Base-by-base conservation (phyloP, 2,113 vertebrate genomes). In the Cryptomyrus ogoouensis region DNA sequence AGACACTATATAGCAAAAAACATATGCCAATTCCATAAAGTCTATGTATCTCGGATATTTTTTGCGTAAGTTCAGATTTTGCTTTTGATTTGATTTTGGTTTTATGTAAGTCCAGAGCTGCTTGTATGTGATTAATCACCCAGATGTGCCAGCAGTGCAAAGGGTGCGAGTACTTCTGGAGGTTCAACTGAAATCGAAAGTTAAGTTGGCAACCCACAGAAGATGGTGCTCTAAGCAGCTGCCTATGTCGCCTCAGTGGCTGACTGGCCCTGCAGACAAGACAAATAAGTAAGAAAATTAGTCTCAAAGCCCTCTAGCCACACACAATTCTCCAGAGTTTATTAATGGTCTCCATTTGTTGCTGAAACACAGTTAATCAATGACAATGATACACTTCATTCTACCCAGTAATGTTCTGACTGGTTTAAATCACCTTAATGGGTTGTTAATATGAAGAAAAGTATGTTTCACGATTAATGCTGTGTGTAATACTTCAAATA, bases 401-500 rank as follows among this genome's bases (percentile, higher is more conserved):
- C 44, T 86, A 27, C 47, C 44, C 47, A 86, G 24, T 86, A 49
- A 86, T n/a, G 42, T 86, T 49, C 83, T 47, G 47, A 49, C 24
- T 13, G 3, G 47, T 86, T 86, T 49, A 86, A 86, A 49, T 86
- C 24, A 49, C 46, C 83, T 85, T 86, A 86, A 86, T 49, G 83
- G 47, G 44, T 49, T 86, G 83, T 50, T 49, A 86, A 86, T 86
- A 86, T n/a, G 47, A 27, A n/a, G 83, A 86, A 86, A 27, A 50
- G 83, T 86, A 50, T 86, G 83, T 27, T 49, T 86, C 44, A 86
- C 10, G 24, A 86, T 86, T 49, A 49, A 86, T 86, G 17, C 47
- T 50, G 44, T 31, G 83, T 49, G 47, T 86, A 27, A 86, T 49
- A 49, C 44, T 86, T 86, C 83, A 86, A 47, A 27, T 86, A 12